Conservation (phyloP, 35 echinoderm and acorn worm species). For the Lytechinus variegatus region DNA sequence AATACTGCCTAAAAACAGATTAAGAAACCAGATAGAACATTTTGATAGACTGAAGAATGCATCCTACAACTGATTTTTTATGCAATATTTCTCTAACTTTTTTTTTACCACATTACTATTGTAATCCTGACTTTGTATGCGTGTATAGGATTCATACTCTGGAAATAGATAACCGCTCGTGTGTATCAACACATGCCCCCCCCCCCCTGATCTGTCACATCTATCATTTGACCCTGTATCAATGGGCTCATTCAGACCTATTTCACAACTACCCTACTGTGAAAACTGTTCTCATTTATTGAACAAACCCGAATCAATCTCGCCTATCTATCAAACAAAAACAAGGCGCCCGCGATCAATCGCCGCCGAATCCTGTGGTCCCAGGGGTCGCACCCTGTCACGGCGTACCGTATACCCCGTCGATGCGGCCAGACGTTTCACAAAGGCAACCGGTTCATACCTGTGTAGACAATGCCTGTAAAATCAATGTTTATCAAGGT, state of each 20-base stretch:
- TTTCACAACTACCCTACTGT: neutral
- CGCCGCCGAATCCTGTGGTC: neutral
- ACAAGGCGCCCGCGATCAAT: neutral
- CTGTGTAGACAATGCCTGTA: neutral
- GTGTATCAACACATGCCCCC: neutral
- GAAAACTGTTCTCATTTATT: conserved; percentile 1
- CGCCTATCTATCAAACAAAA: neutral
- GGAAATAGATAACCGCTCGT: neutral
- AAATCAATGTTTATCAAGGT: conserved; percentile 4
- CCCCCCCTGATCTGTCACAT: neutral
- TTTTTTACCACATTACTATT: no score
- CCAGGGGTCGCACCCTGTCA: neutral
- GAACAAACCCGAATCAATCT: neutral
- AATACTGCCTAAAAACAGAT: no score
- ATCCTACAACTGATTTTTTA: no score
- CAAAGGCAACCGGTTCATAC: neutral
- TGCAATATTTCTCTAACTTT: no score
- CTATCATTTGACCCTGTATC: neutral
- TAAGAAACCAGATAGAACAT: no score
- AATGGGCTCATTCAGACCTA: neutral
- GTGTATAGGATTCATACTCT: neutral
- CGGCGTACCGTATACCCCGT: neutral
- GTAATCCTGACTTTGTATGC: neutral
- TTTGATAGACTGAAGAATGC: no score
- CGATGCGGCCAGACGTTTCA: neutral